Evolutionary conservation across 2,888 invertebrate genomes (phyloP).

Genomic region (Noctua pronuba): DNA sequence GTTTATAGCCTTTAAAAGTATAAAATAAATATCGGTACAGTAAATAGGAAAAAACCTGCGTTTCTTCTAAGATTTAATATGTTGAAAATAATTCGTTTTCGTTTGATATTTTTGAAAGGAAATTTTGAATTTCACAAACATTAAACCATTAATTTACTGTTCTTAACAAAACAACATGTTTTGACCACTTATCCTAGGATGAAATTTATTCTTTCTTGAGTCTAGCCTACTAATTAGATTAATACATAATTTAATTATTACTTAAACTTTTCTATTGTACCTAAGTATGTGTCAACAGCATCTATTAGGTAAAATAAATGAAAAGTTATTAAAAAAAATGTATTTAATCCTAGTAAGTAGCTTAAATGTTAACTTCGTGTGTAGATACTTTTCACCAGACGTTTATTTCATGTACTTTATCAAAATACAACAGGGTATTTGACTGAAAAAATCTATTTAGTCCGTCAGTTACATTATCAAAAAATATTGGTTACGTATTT

Average conservation of each 20-base stretch:
- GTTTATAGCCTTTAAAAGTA: neutral
- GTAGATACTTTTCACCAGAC: neutral
- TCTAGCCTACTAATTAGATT: neutral
- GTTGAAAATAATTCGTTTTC: neutral
- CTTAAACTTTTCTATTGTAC: neutral
- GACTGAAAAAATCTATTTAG: too few species aligned
- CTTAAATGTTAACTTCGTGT: neutral
- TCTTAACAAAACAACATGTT: neutral
- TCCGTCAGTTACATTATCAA: too few species aligned
- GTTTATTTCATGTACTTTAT: too few species aligned
- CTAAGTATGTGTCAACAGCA: neutral
- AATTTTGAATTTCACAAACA: neutral
- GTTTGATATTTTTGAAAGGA: neutral
- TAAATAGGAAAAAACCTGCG: neutral
- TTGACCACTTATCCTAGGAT: neutral
- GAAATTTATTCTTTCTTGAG: neutral
- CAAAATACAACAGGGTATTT: too few species aligned
- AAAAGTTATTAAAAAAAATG: neutral
- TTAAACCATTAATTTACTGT: neutral
- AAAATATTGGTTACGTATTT: too few species aligned
- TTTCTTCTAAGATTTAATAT: neutral
- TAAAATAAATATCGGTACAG: too few species aligned
- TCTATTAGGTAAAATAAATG: neutral
- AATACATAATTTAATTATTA: neutral
- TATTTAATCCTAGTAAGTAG: neutral